Percentiles rank a stretch among this genome's conserved stretches.
Evolutionary conservation across 2,888 invertebrate genomes (phyloP).

Genomic region (Didymodactylos carnosus): DNA sequence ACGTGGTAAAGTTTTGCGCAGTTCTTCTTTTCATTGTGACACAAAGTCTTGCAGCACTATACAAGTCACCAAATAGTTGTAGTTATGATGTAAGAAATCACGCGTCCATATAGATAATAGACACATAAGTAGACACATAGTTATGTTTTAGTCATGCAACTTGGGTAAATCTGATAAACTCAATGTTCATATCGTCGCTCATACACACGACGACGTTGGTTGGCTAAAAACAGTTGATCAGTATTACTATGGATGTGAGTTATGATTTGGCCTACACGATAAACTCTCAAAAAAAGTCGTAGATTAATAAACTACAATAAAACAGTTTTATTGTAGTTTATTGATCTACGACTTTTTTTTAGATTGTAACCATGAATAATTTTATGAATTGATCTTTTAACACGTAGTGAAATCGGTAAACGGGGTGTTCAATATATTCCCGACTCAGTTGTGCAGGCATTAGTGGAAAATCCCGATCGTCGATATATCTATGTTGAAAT

Average conservation of each 20-base stretch:
- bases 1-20: not conserved
- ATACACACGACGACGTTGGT: conserved; percentile 80
- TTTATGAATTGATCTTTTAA: not conserved
- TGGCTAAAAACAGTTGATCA: conserved; percentile 84
- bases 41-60: not conserved
- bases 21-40: not conserved
- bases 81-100: not conserved
- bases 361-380: no score
- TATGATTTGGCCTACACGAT: not conserved
- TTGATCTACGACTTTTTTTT: no score
- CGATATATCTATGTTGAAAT: conserved; percentile 73
- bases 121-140: not conserved
- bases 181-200: conserved; percentile 61
- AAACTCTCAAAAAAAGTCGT: no score
- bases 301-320: no score
- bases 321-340: no score
- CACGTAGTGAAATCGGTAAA: not conserved
- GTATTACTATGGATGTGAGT: conserved; percentile 50
- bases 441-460: conserved; percentile 44
- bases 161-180: conserved; percentile 37
- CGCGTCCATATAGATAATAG: not conserved
- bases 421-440: not conserved
- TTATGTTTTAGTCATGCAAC: conserved; percentile 2
- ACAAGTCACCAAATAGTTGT: not conserved
- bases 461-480: conserved; percentile 46